Base-by-base conservation (phyloP, 2,797 vertebrate species). In the Spinibarbus caldwelli region DNA sequence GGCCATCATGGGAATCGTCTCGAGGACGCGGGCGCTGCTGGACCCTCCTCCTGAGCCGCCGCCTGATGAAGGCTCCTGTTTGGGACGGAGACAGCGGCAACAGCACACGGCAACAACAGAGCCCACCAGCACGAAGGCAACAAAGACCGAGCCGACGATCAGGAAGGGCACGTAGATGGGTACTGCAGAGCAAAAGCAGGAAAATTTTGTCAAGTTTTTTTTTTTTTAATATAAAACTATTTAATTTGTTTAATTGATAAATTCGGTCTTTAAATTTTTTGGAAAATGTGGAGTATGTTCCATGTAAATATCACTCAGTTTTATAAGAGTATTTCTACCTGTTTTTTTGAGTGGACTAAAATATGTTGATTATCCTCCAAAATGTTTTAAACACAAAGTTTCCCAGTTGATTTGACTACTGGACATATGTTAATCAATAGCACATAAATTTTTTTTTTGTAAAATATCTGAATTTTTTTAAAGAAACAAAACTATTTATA, bases 101-200 rank as follows among this genome's bases (percentile, higher is more conserved):
- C 98, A 99, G 90, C 98, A 99, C 78, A 98, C 97, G 0, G 98
- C 98, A 1, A 99, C 96, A 12, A 98, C 94, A 0, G 98, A 99
- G 3, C 98, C 98, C 91, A 99, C 86, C 93, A 99, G 95, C 92
- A 99, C 96, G 85, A 99, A 99, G 17, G 97, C 98, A 0, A 99
- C 97, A 4, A 99, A 99, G 64, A 99, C 97, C 0, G 98, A 98
- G 86, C 98, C 98, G 2, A 99, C 98, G 0, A 99, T 99, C 87
- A 99, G 96, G 95, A 99, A 99, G 0, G 98, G 98, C 90, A 99
- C 98, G 0, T 99, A 99, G 93, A 99, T 99, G 87, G 98, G 98
- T 88, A 99, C 98, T 99, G 90, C 68, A 89, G 86, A 82, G 29
- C 91, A 77, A 93, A 72, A 84, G 31, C 87, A n/a, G 62, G 49